Base-by-base conservation (phyloP, 92 coral and sea anemone genomes). In the Porites lobata region DNA sequence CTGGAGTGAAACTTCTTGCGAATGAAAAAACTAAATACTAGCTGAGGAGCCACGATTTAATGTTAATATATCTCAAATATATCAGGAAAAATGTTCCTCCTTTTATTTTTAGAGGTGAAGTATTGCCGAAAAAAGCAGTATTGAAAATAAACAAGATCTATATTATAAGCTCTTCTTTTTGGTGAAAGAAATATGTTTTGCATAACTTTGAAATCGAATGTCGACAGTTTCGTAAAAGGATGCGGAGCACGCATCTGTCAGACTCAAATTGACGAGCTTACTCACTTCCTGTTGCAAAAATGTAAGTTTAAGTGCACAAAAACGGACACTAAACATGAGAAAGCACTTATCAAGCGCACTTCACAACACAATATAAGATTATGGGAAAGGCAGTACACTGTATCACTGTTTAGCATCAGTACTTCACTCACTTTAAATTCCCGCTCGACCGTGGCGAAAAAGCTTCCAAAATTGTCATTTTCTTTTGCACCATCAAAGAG, bases 361-460 rank as follows among this genome's bases (percentile, higher is more conserved):
- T 38, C 47, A 38, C 47, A 38, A 5, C 69, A 53, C n/a, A 64
- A 29, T 3, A 11, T 9, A 56, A 9, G 18, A 38, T 66, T 18
- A 7, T 13, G 17, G 2, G 14, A 26, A 32, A 0, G 18, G 67
- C 86, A 82, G 58, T 70, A 29, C 32, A 29, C 32, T 29, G 32
- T 29, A 57, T 32, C 52, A 1, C 14, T 73, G 73, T 84, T 88
- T 92, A 92, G 92, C 92, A 79, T 84, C 8, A 88, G 50, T 65
- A 88, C 69, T 80, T 82, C 79, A 56, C 85, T 82, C 47, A 92
- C 94, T 51, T 92, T 85, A 43, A 92, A 72, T 68, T 85, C 90
- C 65, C 81, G 84, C 50, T 92, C 47, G 47, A 38, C 94, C 6
- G 75, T 67, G 15, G 67, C 90, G 8, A 89, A 74, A 10, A 89